Percentiles rank a stretch among this genome's conserved stretches.
These are phyloP conservation scores for Cyanistes caeruleus DNA, from an alignment of 2,113 vertebrate species.

Conservation along the genomic window DNA sequence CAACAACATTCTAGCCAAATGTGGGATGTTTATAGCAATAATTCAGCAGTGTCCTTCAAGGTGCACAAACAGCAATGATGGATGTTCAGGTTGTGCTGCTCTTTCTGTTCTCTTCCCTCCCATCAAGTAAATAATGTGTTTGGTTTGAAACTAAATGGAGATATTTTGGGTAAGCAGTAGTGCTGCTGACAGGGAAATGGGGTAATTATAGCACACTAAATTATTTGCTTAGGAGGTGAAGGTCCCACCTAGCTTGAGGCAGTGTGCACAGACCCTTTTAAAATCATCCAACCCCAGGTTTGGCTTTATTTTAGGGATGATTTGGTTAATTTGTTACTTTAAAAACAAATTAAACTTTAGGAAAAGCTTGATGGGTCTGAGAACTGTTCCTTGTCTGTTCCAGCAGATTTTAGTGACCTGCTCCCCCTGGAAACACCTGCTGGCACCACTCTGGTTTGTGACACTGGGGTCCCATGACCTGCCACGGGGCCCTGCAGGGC, in stretches of 20 bases:
- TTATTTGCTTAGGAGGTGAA: not conserved
- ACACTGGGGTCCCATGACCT: rapidly evolving
- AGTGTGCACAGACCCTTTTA: not conserved
- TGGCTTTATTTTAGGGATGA: not conserved
- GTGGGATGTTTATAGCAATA: conserved; percentile 61
- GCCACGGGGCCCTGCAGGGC: rapidly evolving
- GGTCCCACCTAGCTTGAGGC: not conserved
- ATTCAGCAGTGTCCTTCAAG: conserved; percentile 64
- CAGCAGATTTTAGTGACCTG: not conserved
- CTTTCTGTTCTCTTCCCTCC: conserved; percentile 31
- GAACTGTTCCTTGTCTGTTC: not conserved
- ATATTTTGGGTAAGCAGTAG: not conserved
- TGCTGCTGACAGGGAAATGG: conserved; percentile 28
- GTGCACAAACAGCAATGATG: conserved; percentile 59
- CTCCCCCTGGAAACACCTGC: not conserved
- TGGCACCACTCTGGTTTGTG: not conserved
- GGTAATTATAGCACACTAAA: conserved; percentile 9
- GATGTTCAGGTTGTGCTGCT: conserved; percentile 38
- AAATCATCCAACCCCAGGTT: not conserved
- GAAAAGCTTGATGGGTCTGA: not conserved
- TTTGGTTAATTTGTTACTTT: not conserved
- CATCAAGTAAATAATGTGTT: conserved; percentile 34
- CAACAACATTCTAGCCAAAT: conserved; percentile 56
- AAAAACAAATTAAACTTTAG: not conserved
- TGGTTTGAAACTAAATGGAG: conserved; percentile 5